These are phyloP conservation scores for Himalopsyche tibetana DNA, from an alignment of 2,888 invertebrate genomes.

Conservation along the genomic window DNA sequence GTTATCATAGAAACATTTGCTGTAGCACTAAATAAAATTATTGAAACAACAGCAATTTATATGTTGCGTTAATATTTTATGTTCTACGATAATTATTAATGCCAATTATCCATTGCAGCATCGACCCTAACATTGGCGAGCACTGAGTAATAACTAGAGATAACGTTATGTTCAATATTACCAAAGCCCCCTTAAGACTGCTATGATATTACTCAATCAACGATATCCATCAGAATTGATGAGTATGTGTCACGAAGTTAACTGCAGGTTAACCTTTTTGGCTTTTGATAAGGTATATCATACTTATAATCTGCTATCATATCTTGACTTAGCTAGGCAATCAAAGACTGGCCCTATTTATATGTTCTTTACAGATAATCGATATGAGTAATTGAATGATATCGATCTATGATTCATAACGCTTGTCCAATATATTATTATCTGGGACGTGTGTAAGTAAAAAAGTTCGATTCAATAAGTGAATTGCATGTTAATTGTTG, in stretches of 20 bases:
- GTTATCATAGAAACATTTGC: no score
- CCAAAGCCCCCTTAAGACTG: no score
- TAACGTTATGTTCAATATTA: not conserved
- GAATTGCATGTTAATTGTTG: no score
- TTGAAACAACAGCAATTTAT: no score
- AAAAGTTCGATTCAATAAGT: no score
- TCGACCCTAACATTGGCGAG: no score
- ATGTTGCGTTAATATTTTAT: no score
- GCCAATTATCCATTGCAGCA: no score
- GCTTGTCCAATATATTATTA: not conserved
- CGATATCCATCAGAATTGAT: not conserved
- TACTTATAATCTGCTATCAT: not conserved
- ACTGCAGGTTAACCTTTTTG: slow-evolving; percentile 24
- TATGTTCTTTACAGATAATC: not conserved
- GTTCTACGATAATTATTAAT: no score
- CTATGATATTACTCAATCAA: slow-evolving; percentile 18
- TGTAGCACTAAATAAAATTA: no score
- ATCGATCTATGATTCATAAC: not conserved
- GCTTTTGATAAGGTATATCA: not conserved
- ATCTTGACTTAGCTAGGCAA: not conserved
- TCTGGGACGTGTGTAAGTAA: no score
- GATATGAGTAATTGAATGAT: slow-evolving; percentile 7
- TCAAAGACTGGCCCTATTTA: not conserved
- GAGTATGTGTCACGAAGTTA: not conserved
- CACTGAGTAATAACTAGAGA: no score